These are phyloP conservation scores for Rhincodon typus DNA, from an alignment of 2,797 vertebrate genomes.

Conservation along the genomic window DNA sequence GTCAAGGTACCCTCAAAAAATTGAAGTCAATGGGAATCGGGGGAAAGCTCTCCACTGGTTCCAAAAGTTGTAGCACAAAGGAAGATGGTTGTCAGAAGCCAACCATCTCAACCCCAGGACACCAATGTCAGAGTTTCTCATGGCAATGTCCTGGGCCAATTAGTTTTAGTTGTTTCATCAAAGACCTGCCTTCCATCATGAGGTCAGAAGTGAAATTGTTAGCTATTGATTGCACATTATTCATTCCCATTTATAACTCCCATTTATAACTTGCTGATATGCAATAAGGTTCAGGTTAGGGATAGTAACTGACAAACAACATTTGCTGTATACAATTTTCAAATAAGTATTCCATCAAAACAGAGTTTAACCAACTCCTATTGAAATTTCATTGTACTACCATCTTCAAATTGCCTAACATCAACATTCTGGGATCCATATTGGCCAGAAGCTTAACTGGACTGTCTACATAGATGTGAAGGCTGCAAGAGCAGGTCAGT, in stretches of 20 bases:
- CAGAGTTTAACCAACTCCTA: not conserved
- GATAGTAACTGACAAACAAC: not conserved
- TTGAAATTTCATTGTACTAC: not conserved
- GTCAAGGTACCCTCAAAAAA: too few relatives aligned
- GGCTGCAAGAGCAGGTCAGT: not conserved
- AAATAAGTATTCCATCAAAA: not conserved
- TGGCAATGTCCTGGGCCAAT: not conserved
- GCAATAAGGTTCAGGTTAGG: not conserved
- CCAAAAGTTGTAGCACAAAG: too few relatives aligned
- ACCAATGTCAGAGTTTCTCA: not conserved
- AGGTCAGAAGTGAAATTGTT: not conserved
- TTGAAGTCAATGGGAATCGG: too few relatives aligned
- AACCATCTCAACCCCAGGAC: too few relatives aligned
- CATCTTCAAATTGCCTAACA: not conserved
- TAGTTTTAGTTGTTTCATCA: not conserved
- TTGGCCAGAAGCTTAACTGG: not conserved
- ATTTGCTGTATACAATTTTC: not conserved
- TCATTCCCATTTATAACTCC: not conserved
- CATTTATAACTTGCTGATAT: too few relatives aligned
- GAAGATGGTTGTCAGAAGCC: too few relatives aligned
- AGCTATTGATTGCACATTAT: not conserved
- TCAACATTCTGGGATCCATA: not conserved
- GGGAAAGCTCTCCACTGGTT: too few relatives aligned
- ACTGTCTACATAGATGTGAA: not conserved
- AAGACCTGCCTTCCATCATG: not conserved